These are phyloP conservation scores for Agrotis puta DNA, from an alignment of 2,888 invertebrate genomes.

Conservation along the genomic window DNA sequence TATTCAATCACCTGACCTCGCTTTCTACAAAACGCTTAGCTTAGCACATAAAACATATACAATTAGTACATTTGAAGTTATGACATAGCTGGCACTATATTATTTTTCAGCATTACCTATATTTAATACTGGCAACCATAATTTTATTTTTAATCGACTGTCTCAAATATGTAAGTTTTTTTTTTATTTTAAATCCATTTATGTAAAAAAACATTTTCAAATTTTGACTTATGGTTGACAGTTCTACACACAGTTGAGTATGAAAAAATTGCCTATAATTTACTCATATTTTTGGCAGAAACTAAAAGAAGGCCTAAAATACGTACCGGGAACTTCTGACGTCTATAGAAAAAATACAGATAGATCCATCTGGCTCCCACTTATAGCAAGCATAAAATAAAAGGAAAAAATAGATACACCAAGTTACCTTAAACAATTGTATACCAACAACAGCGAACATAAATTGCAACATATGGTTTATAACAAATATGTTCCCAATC, in stretches of 20 bases:
- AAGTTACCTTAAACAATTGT: constrained; percentile 98
- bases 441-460: constrained; percentile 99
- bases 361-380: constrained; percentile 1
- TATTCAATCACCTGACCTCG: constrained; percentile 77
- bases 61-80: constrained; percentile 53
- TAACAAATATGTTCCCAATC: constrained; percentile 99
- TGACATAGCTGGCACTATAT: constrained; percentile 47
- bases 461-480: constrained; percentile 99
- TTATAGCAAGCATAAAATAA: constrained; percentile 3
- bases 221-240: constrained; percentile 37
- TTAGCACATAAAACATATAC: constrained; percentile 56
- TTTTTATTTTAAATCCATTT: too few relatives aligned
- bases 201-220: not conserved
- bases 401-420: not conserved
- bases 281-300: not conserved
- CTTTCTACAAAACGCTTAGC: constrained; percentile 63
- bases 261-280: not conserved
- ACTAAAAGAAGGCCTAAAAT: not conserved
- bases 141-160: not conserved
- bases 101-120: constrained; percentile 34
- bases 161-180: too few relatives aligned
- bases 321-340: constrained; percentile 33
- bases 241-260: constrained; percentile 22
- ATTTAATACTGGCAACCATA: constrained; percentile 47
- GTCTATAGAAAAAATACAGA: not conserved